Base-by-base conservation (phyloP, 2,888 invertebrate species). In the Agrotis ipsilon region DNA sequence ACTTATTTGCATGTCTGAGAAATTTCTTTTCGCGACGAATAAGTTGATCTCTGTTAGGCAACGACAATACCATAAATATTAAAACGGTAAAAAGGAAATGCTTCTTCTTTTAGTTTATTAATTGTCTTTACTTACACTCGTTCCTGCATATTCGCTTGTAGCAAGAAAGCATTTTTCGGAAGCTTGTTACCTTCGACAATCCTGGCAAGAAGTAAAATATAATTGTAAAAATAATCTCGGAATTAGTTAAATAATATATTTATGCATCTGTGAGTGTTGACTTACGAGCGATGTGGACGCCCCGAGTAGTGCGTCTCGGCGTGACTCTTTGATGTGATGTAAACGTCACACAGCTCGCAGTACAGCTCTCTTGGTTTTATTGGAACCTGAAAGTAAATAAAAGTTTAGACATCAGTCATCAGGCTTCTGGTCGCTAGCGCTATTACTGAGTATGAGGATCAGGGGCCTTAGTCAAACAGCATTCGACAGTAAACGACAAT, bases 291-390 rank as follows among this genome's bases (percentile, higher is more conserved):
- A 88, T 97, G 97, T 6, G 93, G 90, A 72, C 91, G 94, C 27
- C 97, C 97, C 3, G 92, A 81, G 64, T 97, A 94, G 82, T 97
- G 97, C 2, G 95, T 93, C 0, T 95, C 92, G 0, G 96, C 94
- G 72, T 96, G 96, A 55, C 86, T 80, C 78, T 93, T 94, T 1
- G 96, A 96, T 3, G 96, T 96, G 70, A 97, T 96, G 32, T 94
- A 90, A 18, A 96, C 92, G 75, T 96, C 94, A 82, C 96, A 96
- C 46, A 96, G 82, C 83, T 96, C 96, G 78, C 96, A 96, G 82
- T 94, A 96, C 76, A 93, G 77, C 0, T 92, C 93, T 19, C 96
- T 93, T 11, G 96, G 78, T 72, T 90, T 94, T 43, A 95, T 21
- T 3, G 94, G 93, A 9, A 83, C 67, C 94, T 94, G 85, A 59